phyloP scores from a whole-genome alignment of 1,140 invertebrate species.

The Caerostris darwini region DNA sequence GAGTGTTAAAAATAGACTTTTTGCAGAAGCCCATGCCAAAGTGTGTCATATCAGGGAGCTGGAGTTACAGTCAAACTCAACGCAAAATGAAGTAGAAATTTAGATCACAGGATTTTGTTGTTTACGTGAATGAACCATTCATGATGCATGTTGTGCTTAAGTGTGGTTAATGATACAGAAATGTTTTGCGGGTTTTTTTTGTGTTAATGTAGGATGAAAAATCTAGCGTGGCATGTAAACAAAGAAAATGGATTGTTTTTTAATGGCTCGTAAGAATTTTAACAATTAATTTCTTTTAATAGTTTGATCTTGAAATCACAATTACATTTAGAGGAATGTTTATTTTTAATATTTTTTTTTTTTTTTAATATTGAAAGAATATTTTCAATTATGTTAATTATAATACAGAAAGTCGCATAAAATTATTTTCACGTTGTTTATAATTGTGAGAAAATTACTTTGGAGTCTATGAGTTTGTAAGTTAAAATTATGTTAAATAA shows the following conservation, averaged over 20 bases:
- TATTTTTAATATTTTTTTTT: no score
- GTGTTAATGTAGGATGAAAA: neutral
- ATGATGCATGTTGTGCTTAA: neutral
- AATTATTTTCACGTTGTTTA: no score
- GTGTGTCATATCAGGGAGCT: neutral
- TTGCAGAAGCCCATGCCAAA: neutral
- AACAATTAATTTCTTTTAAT: no score
- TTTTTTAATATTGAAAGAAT: no score
- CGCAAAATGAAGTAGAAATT: neutral
- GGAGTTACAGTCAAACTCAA: neutral
- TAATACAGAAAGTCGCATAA: no score
- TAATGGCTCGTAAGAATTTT: no score
- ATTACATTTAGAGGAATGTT: no score
- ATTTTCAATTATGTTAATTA: no score
- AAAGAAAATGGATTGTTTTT: neutral
- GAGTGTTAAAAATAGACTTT: constrained; percentile 1
- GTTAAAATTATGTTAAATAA: no score
- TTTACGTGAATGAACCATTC: neutral
- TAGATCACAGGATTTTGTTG: neutral
- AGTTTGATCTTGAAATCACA: no score
- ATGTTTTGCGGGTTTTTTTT: neutral
- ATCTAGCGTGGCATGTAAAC: neutral
- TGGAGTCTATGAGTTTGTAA: no score
- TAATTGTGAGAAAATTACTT: no score
- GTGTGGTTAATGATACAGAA: neutral